Evolutionary conservation across 2,888 invertebrate species (phyloP).

Genomic region (Heliconius sara): DNA sequence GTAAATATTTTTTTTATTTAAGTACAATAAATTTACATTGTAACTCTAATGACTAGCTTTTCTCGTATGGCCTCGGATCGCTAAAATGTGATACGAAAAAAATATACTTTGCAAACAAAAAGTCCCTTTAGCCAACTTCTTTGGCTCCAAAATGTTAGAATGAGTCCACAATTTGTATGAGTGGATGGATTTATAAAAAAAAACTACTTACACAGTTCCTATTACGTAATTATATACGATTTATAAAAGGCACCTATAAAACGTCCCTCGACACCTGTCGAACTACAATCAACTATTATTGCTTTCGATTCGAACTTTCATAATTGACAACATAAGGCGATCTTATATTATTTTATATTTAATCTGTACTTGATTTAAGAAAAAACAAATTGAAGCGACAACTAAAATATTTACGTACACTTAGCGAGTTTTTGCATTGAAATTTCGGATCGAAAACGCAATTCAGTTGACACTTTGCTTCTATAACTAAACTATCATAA

Average conservation of each 20-base stretch:
- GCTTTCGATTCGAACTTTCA: conserved; percentile 62
- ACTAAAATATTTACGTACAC: conserved; percentile 27
- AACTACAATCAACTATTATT: conserved; percentile 68
- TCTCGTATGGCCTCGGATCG: conserved; percentile 79
- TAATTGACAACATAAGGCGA: conserved; percentile 50
- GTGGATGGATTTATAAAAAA: conserved; percentile 74
- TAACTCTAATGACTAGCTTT: conserved; percentile 82
- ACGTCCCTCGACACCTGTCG: conserved; percentile 73
- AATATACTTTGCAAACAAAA: conserved; percentile 57
- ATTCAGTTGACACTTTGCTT: conserved; percentile 62
- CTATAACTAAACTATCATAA: conserved; percentile 80
- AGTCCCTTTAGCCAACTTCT: conserved; percentile 33
- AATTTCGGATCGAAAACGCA: conserved; percentile 58
- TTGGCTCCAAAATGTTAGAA: conserved; percentile 54
- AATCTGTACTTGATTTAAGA: not conserved
- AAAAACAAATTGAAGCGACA: conserved; percentile 25
- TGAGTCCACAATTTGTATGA: conserved; percentile 62
- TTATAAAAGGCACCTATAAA: conserved; percentile 83
- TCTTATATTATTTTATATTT: conserved; percentile 35
- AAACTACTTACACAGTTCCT: conserved; percentile 73
- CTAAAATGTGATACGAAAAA: conserved; percentile 57
- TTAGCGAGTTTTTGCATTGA: conserved; percentile 41
- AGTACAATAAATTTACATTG: conserved; percentile 79
- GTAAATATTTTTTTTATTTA: conserved; percentile 75
- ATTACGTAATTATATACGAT: conserved; percentile 68